Evolutionary conservation across 2,888 invertebrate species (phyloP).

Genomic region (Tortrix viridana): DNA sequence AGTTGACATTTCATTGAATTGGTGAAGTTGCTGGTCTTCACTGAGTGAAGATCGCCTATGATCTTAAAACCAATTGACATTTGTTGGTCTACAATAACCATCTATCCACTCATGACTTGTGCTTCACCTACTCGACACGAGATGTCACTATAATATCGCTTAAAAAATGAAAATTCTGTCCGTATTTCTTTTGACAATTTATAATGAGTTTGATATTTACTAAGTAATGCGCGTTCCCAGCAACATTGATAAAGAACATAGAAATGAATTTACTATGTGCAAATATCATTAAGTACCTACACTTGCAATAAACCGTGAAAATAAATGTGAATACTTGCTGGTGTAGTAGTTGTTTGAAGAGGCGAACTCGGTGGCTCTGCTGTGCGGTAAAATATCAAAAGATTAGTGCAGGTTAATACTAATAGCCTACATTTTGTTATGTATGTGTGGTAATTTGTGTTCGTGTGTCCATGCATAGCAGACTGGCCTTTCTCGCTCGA

Average conservation of each 20-base stretch:
- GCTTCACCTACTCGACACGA: not conserved
- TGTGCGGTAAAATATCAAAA: slow-evolving; percentile 21
- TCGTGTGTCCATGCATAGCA: slow-evolving; percentile 31
- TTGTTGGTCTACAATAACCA: too few relatives aligned
- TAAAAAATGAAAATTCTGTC: too few relatives aligned
- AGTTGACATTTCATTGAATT: too few relatives aligned
- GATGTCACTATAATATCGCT: not conserved
- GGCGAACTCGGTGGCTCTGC: slow-evolving; percentile 12
- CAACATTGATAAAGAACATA: too few relatives aligned
- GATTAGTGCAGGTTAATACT: slow-evolving; percentile 23
- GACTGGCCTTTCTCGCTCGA: slow-evolving; percentile 64
- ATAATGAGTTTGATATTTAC: too few relatives aligned
- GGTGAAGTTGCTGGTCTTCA: too few relatives aligned
- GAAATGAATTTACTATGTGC: not conserved
- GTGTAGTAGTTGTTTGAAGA: slow-evolving; percentile 6
- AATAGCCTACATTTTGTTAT: slow-evolving; percentile 28
- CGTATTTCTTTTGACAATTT: too few relatives aligned
- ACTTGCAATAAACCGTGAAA: not conserved
- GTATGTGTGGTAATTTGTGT: slow-evolving; percentile 32
- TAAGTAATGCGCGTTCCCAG: too few relatives aligned
- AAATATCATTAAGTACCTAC: not conserved
- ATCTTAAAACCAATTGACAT: too few relatives aligned
- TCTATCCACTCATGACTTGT: not conserved
- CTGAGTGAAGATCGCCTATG: too few relatives aligned
- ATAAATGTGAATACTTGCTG: slow-evolving; percentile 11